A percentile compares a stretch with the other conserved stretches of the same genome.
Evolutionary conservation across 2,888 invertebrate genomes (phyloP).

Genomic region (Ichneumon xanthorius): DNA sequence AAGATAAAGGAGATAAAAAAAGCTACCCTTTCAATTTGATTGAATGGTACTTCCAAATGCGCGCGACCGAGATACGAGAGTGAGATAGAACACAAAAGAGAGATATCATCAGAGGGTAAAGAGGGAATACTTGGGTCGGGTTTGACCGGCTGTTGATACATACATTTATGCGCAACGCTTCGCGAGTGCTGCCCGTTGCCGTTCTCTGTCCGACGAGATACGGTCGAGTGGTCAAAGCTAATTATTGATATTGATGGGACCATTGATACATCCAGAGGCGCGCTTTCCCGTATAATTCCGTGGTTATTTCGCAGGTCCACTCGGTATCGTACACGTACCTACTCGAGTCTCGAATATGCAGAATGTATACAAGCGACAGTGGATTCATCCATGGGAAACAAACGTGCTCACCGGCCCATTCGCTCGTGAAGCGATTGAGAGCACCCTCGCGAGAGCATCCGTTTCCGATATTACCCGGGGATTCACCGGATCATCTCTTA

Average conservation of each 20-base stretch:
- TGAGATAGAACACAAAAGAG: background rate
- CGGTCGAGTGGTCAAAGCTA: slow-evolving; percentile 42
- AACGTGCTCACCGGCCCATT: background rate
- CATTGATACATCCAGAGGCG: slow-evolving; percentile 35
- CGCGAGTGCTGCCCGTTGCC: background rate
- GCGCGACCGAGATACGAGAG: background rate
- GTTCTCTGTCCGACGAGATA: slow-evolving; percentile 13
- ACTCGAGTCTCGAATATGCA: background rate
- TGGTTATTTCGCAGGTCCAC: slow-evolving; percentile 32
- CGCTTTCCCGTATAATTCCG: slow-evolving; percentile 30
- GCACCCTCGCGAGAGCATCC: slow-evolving; percentile 21
- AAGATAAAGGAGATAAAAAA: slow-evolving; percentile 13
- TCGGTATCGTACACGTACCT: background rate
- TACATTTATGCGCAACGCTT: slow-evolving; percentile 16
- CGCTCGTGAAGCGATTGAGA: slow-evolving; percentile 19
- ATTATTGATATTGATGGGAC: slow-evolving; percentile 55
- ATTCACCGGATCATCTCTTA: slow-evolving; percentile 15
- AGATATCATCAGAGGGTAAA: background rate
- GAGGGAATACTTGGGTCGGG: background rate
- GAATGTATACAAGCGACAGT: slow-evolving; percentile 5
- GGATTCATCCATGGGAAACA: slow-evolving; percentile 21
- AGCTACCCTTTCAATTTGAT: slow-evolving; percentile 45
- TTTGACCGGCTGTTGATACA: background rate
- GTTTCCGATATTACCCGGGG: slow-evolving; percentile 44
- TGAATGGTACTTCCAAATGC: slow-evolving; percentile 50